Conservation (phyloP, 1,140 invertebrate species). For the Ooceraea biroi region DNA sequence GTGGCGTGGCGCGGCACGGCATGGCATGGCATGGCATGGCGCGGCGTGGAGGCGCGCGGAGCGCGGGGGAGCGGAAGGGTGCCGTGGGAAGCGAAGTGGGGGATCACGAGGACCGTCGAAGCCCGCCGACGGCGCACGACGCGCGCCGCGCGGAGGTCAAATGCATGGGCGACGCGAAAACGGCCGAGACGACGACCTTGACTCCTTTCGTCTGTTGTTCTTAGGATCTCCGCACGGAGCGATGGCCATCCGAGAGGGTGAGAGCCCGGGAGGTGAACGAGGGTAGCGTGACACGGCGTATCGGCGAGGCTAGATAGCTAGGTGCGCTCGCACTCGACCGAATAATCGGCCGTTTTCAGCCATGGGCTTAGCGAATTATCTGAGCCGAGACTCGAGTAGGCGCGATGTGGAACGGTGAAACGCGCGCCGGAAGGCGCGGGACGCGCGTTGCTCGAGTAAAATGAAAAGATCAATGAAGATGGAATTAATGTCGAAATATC, state of each 20-base stretch:
- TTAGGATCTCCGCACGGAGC: constrained; percentile 60
- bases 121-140: constrained; percentile 38
- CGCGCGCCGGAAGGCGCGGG: too few species aligned
- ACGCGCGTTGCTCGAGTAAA: too few species aligned
- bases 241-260: constrained; percentile 16
- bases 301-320: constrained; percentile 11
- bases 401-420: neutral
- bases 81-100: neutral
- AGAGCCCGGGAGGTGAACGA: constrained; percentile 41
- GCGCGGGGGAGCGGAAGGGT: constrained; percentile 1
- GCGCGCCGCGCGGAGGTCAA: constrained; percentile 53
- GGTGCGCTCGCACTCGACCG: constrained; percentile 12
- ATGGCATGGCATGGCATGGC: too few species aligned
- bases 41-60: neutral
- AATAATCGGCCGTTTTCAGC: constrained; percentile 34
- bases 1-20: too few species aligned
- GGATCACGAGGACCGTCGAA: constrained; percentile 51
- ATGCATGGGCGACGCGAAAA: constrained; percentile 63
- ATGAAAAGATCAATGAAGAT: too few species aligned
- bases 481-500: too few species aligned
- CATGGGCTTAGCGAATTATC: neutral
- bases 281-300: constrained; percentile 45
- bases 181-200: constrained; percentile 69
- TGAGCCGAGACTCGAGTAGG: neutral
- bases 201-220: constrained; percentile 73